These are phyloP conservation scores for Orthonevra nobilis DNA, from an alignment of 2,888 invertebrate genomes.

Conservation along the genomic window DNA sequence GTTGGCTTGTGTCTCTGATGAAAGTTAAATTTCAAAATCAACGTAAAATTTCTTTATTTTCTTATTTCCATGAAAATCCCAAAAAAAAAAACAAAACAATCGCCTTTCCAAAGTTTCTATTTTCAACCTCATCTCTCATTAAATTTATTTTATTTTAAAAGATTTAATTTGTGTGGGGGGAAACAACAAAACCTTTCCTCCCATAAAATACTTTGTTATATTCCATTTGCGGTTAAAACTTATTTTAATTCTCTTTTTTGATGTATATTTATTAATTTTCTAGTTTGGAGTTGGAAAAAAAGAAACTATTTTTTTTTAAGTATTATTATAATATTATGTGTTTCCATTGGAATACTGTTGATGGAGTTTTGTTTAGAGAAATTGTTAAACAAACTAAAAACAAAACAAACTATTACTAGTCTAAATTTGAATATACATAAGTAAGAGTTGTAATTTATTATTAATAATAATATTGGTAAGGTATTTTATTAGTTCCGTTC, in stretches of 20 bases:
- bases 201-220: slow-evolving; percentile 46
- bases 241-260: slow-evolving; percentile 3
- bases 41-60: slow-evolving; percentile 54
- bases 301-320: no score
- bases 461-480: slow-evolving; percentile 70
- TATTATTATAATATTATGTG: not conserved
- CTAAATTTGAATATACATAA: slow-evolving; percentile 56
- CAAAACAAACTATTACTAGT: slow-evolving; percentile 26
- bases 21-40: slow-evolving; percentile 39
- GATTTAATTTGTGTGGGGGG: slow-evolving; percentile 50
- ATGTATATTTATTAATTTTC: slow-evolving; percentile 39
- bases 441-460: slow-evolving; percentile 51
- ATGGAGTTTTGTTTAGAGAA: not conserved
- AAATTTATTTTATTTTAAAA: slow-evolving; percentile 37
- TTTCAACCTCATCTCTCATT: slow-evolving; percentile 11
- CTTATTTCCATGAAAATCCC: slow-evolving; percentile 48
- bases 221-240: slow-evolving; percentile 34
- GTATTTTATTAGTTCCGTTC: no score
- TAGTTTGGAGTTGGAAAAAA: slow-evolving; percentile 30
- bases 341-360: slow-evolving; percentile 38
- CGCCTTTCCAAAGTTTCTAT: slow-evolving; percentile 33
- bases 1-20: slow-evolving; percentile 12
- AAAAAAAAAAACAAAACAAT: slow-evolving; percentile 33
- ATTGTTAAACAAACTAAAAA: slow-evolving; percentile 6
- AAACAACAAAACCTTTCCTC: slow-evolving; percentile 63